Conservation (phyloP, 2,797 vertebrate genomes). For the Trichosurus vulpecula region DNA sequence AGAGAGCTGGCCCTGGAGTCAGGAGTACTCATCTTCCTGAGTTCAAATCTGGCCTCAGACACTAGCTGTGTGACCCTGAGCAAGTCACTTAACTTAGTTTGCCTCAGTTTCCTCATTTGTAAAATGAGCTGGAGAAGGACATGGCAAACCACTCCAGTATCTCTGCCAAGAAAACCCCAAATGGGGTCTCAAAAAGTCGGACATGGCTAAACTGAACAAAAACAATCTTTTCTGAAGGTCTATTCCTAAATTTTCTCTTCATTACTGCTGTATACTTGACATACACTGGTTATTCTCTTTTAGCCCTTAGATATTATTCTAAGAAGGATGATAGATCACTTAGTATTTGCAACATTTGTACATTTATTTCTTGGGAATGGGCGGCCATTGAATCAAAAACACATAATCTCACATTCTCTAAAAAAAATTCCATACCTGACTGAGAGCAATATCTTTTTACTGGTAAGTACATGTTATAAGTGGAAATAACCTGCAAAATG, state of each 20-base stretch:
- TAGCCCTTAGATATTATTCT: not conserved
- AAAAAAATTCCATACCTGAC: slow-evolving; percentile 43
- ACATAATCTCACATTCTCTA: slow-evolving; percentile 59
- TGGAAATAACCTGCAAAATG: slow-evolving; percentile 40
- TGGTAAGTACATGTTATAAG: not conserved
- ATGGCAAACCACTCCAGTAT: no score
- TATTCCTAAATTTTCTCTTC: not conserved
- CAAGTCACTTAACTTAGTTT: no score
- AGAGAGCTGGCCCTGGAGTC: no score
- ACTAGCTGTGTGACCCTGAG: no score
- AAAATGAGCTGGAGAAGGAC: no score
- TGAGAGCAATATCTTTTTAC: slow-evolving; percentile 9
- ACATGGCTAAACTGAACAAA: not conserved
- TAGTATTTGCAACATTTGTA: slow-evolving; percentile 38
- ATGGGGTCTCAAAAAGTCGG: not conserved
- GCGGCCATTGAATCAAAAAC: slow-evolving; percentile 33
- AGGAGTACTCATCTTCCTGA: no score
- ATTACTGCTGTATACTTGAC: not conserved
- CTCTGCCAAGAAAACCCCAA: not conserved
- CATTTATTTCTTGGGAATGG: slow-evolving; percentile 28
- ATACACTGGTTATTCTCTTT: not conserved
- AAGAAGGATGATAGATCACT: slow-evolving; percentile 42
- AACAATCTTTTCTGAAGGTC: not conserved
- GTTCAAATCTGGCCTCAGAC: no score
- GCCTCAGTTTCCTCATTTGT: no score